Base-by-base conservation (phyloP, 2,888 invertebrate species). In the Hirtodrosophila cameraria region DNA sequence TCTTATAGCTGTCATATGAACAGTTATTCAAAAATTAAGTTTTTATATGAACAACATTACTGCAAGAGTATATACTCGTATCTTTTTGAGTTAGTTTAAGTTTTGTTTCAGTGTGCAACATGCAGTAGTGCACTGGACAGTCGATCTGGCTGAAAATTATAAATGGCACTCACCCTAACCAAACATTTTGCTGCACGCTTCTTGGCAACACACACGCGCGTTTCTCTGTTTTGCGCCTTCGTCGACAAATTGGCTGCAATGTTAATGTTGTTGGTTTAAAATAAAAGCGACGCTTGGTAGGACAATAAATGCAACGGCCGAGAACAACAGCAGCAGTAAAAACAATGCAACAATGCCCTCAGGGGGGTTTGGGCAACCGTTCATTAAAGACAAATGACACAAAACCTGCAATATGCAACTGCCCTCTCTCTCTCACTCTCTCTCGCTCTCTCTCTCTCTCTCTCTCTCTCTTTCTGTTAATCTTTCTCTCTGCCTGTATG, bases 341-440 rank as follows among this genome's bases (percentile, higher is more conserved):
- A 59, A 50, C 41, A 59, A 57, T 58, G 54, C 45, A 3, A 13
- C 55, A 33, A 23, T 57, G 60, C 53, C 61, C 53, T 35, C 11
- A 49, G 41, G 54, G 38, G 43, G 49, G 28, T 36, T 39, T 46
- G 67, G 60, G 59, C 58, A 82, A 79, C 79, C 79, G 64, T 68
- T 84, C 76, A 82, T 82, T 79, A 81, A 68, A 76, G 65, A 63
- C 76, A 84, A 79, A 74, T 76, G 77, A 74, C 75, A 81, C 48
- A 70, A 67, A 64, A 64, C 48, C 62, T 62, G 60, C 60, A 63
- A 61, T 53, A 62, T 35, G 43, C 49, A 39, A 61, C 39, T 16
- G 20, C 35, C 28, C 53, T 39, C 49, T 13, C 15, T 7, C 38
- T 18, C 15, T 7, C 13, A 16, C 41, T 13, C 15, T 12, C 25